Evolutionary conservation across 2,797 vertebrate species (phyloP).

Genomic region (Pangasius krempfi): DNA sequence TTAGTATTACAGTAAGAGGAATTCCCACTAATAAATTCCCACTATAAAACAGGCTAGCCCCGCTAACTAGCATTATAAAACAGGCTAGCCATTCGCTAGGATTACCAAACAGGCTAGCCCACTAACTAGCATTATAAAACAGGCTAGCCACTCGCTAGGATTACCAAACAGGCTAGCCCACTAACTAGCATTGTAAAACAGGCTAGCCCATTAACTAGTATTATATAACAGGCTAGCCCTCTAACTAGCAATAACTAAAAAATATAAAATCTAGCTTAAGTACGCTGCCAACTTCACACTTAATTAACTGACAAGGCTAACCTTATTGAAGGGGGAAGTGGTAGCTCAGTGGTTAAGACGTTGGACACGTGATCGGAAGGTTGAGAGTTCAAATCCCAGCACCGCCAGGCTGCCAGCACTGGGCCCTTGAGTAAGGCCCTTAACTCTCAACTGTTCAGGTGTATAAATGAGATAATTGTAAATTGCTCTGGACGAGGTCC

Average conservation of each 20-base stretch:
- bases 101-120: background rate
- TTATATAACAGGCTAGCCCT: background rate
- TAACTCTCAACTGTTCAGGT: no score
- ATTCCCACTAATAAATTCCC: background rate
- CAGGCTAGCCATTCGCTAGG: background rate
- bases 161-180: background rate
- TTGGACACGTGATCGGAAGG: no score
- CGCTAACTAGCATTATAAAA: background rate
- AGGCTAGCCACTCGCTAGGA: background rate
- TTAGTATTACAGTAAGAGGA: background rate
- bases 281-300: background rate
- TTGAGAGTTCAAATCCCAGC: no score
- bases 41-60: background rate
- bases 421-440: no score
- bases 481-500: no score
- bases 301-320: background rate
- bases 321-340: background rate
- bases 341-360: no score
- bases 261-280: background rate
- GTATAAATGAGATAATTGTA: no score
- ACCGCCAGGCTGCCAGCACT: no score
- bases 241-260: background rate
- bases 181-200: background rate
- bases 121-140: background rate
- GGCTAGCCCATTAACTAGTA: no score